phyloP scores from a whole-genome alignment of 2,888 invertebrate species.

The Barypeithes pellucidus region DNA sequence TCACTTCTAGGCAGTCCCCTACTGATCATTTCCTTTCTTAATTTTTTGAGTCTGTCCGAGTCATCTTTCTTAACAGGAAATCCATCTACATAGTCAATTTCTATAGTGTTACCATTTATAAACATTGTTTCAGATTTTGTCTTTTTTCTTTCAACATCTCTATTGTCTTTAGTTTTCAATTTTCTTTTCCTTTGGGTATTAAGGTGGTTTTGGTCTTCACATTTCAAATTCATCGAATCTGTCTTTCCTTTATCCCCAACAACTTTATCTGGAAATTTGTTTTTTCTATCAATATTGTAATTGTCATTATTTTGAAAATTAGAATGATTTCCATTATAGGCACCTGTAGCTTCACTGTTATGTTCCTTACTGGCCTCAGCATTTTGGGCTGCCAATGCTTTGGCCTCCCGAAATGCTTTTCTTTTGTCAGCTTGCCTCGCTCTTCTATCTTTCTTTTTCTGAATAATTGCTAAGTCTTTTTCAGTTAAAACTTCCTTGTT shows the following conservation, averaged over 20 bases:
- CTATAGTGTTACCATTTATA: conserved; percentile 78
- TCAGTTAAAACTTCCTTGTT: conserved; percentile 47
- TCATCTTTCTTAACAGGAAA: conserved; percentile 83
- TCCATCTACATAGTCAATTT: conserved; percentile 79
- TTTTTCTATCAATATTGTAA: not conserved
- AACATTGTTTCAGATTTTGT: conserved; percentile 70
- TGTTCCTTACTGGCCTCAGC: conserved; percentile 35
- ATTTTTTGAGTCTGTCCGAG: conserved; percentile 76
- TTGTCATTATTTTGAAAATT: conserved; percentile 9
- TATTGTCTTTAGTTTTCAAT: conserved; percentile 60
- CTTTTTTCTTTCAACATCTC: conserved; percentile 64
- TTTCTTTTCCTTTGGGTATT: conserved; percentile 39
- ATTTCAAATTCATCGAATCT: conserved; percentile 26
- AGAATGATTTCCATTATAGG: conserved; percentile 57
- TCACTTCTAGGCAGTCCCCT: conserved; percentile 81
- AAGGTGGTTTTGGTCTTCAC: conserved; percentile 8
- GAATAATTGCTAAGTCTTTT: conserved; percentile 60
- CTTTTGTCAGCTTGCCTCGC: conserved; percentile 60
- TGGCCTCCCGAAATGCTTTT: conserved; percentile 56
- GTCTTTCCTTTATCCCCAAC: not conserved
- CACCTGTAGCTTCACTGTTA: conserved; percentile 9
- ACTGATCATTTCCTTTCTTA: conserved; percentile 78
- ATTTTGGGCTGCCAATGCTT: conserved; percentile 47
- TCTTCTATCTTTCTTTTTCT: conserved; percentile 61
- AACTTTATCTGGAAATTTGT: not conserved